phyloP scores from a whole-genome alignment of 2,797 vertebrate genomes.

The Antennarius maculatus region DNA sequence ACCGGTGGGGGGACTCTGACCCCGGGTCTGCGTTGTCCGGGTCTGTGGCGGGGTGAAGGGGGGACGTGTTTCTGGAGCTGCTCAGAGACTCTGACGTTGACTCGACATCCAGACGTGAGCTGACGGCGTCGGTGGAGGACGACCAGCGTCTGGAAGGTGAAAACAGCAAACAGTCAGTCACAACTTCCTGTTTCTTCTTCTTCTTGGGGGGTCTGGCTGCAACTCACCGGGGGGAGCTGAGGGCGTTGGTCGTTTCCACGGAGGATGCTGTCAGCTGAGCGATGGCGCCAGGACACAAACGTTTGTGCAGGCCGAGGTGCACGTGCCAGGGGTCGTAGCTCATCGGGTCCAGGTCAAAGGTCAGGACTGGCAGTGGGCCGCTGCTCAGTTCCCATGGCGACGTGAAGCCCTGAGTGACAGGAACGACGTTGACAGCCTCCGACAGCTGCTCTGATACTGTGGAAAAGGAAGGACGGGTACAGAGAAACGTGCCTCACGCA shows the following conservation, averaged over 20 bases:
- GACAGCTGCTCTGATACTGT: conserved; percentile 39
- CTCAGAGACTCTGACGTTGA: not conserved
- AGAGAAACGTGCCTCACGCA: not conserved
- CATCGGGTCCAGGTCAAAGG: not conserved
- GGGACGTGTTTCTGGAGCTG: conserved; percentile 9
- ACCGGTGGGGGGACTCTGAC: not conserved
- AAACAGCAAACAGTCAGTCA: conserved; percentile 5
- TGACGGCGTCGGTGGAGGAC: not conserved
- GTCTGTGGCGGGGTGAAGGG: not conserved
- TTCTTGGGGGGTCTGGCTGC: no score
- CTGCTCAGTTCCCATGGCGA: conserved; percentile 18
- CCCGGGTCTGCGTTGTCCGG: not conserved
- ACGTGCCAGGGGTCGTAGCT: conserved; percentile 75
- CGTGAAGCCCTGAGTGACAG: conserved; percentile 61
- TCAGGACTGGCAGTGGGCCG: fast-evolving
- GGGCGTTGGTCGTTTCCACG: conserved; percentile 3
- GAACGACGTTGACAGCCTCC: conserved; percentile 61
- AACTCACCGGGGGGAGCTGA: conserved; percentile 21
- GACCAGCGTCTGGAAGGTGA: conserved; percentile 22
- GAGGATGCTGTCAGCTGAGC: not conserved
- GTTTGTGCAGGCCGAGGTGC: conserved; percentile 80
- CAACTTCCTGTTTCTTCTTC: no score
- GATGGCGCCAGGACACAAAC: conserved; percentile 6
- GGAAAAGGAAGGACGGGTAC: not conserved
- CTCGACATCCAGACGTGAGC: not conserved